These are phyloP conservation scores for Actinemys pallida DNA, from an alignment of 2,113 vertebrate genomes.

Conservation along the genomic window DNA sequence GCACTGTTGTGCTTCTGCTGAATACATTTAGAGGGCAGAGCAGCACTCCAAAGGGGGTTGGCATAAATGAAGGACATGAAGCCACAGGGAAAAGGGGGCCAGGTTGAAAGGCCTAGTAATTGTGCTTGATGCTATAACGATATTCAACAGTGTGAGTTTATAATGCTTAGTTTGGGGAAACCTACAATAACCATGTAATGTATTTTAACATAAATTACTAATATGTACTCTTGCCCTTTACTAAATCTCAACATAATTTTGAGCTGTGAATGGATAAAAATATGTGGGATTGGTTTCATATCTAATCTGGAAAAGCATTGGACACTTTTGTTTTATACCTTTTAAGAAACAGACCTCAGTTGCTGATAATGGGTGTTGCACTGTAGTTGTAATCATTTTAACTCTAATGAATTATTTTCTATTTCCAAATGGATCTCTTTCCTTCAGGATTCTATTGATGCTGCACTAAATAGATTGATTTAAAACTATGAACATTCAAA, in stretches of 20 bases:
- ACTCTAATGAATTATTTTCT: not conserved
- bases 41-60: not conserved
- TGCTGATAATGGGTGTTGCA: not conserved
- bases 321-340: not conserved
- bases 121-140: not conserved
- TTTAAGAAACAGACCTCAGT: not conserved
- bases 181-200: too few species aligned
- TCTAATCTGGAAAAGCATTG: not conserved
- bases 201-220: not conserved
- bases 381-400: not conserved
- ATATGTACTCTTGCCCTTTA: not conserved
- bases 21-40: not conserved
- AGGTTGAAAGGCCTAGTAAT: conserved; percentile 20
- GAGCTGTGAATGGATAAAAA: not conserved
- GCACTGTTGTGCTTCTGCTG: not conserved
- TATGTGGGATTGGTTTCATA: not conserved
- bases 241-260: not conserved
- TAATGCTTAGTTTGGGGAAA: too few species aligned
- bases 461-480: not conserved
- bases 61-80: not conserved
- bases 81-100: not conserved
- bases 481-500: not conserved
- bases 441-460: not conserved
- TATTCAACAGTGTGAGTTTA: not conserved
- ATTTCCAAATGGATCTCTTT: not conserved